Evolutionary conservation across 2,113 vertebrate genomes (phyloP).

Genomic region (Microtus ochrogaster): DNA sequence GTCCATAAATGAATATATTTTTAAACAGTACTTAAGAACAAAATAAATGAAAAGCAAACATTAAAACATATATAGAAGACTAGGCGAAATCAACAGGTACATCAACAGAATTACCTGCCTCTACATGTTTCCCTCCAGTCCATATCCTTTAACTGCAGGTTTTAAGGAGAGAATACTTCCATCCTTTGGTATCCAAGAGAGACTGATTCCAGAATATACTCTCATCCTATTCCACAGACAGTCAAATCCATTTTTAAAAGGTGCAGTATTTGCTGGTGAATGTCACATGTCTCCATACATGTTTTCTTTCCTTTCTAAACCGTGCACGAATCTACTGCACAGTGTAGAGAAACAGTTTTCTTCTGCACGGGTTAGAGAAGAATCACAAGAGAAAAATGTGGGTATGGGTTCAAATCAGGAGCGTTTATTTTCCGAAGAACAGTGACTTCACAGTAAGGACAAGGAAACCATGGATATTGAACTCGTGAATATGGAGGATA

Average conservation of each 20-base stretch:
- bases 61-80: not conserved
- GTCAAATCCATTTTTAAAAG: not conserved
- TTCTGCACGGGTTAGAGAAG: not conserved
- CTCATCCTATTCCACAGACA: no score
- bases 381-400: not conserved
- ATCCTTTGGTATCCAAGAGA: not conserved
- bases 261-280: no score
- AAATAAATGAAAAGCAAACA: not conserved
- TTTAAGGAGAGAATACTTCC: not conserved
- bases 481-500: no score
- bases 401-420: not conserved
- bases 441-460: not conserved
- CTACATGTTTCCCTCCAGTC: not conserved
- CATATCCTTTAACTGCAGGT: not conserved
- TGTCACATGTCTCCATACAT: not conserved
- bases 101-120: not conserved
- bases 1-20: not conserved
- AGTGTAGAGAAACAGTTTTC: not conserved
- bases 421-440: not conserved
- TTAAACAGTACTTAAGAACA: not conserved
- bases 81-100: not conserved
- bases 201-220: not conserved
- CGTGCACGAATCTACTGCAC: not conserved
- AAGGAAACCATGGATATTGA: not conserved
- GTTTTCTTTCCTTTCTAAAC: not conserved